Evolutionary conservation across 1,140 invertebrate species (phyloP).

Genomic region (Heliothis subflexa): DNA sequence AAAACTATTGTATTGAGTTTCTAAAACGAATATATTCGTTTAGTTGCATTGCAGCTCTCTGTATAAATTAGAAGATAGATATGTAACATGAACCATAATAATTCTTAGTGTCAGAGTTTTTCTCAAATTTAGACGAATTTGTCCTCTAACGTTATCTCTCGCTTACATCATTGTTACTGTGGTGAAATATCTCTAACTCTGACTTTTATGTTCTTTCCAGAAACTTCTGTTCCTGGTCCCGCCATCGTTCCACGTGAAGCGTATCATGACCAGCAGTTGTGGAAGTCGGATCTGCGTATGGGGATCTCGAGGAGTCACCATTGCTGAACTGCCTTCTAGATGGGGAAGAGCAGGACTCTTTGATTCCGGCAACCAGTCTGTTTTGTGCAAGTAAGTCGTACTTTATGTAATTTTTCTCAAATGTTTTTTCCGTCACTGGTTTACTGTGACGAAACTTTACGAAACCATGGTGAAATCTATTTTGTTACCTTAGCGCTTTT

Average conservation of each 20-base stretch:
- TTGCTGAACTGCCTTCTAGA: conserved; percentile 74
- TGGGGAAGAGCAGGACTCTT: conserved; percentile 77
- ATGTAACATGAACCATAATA: no score
- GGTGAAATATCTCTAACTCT: not conserved
- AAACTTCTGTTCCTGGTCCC: conserved; percentile 75
- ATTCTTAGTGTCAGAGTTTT: no score
- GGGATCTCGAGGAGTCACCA: conserved; percentile 73
- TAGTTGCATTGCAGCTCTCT: no score
- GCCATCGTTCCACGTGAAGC: conserved; percentile 75
- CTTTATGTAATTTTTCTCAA: not conserved
- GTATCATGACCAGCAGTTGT: conserved; percentile 71
- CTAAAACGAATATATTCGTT: no score
- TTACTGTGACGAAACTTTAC: no score
- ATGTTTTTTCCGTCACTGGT: not conserved
- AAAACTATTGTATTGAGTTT: no score
- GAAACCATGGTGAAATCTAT: no score
- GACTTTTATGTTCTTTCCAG: conserved; percentile 60
- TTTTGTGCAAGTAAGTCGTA: conserved; percentile 82
- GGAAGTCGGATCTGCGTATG: conserved; percentile 77
- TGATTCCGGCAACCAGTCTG: conserved; percentile 74
- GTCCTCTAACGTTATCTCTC: no score
- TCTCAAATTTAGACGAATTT: no score
- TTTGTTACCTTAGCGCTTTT: no score
- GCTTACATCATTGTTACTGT: no score
- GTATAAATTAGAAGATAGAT: no score